These are phyloP conservation scores for Acinonyx jubatus DNA, from an alignment of 2,113 vertebrate genomes.

Conservation along the genomic window DNA sequence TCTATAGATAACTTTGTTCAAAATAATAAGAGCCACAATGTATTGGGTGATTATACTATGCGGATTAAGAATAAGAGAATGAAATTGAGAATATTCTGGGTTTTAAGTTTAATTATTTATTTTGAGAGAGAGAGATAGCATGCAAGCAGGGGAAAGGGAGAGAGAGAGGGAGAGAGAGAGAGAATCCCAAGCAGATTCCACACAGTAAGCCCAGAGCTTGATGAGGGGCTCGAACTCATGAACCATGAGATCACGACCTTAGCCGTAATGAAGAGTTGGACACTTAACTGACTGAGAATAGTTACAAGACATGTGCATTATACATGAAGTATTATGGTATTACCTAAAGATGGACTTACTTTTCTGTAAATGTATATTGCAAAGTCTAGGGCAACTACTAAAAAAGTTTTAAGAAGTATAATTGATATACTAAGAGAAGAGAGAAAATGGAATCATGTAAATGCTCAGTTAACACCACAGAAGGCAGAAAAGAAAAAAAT, in stretches of 20 bases:
- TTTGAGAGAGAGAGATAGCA: no score
- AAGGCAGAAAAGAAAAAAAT: not conserved
- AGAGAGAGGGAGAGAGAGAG: no score
- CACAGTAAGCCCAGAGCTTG: no score
- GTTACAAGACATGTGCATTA: not conserved
- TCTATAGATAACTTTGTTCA: not conserved
- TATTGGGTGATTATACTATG: not conserved
- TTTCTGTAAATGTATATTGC: not conserved
- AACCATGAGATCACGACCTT: no score
- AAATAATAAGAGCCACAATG: not conserved
- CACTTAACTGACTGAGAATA: not conserved
- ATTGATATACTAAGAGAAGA: conserved; percentile 13
- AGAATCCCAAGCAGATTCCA: no score
- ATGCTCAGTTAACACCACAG: not conserved
- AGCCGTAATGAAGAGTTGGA: no score
- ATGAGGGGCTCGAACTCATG: no score
- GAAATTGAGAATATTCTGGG: not conserved
- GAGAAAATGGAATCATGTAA: not conserved
- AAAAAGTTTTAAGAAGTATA: not conserved
- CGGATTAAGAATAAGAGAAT: not conserved
- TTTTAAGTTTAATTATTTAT: no score
- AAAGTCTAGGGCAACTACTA: not conserved
- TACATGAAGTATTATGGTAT: not conserved
- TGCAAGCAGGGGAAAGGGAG: no score
- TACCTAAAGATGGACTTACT: not conserved